Percentiles rank a stretch among this genome's conserved stretches.
Evolutionary conservation across 2,888 invertebrate genomes (phyloP).

Genomic region (Ernsta delagoae): DNA sequence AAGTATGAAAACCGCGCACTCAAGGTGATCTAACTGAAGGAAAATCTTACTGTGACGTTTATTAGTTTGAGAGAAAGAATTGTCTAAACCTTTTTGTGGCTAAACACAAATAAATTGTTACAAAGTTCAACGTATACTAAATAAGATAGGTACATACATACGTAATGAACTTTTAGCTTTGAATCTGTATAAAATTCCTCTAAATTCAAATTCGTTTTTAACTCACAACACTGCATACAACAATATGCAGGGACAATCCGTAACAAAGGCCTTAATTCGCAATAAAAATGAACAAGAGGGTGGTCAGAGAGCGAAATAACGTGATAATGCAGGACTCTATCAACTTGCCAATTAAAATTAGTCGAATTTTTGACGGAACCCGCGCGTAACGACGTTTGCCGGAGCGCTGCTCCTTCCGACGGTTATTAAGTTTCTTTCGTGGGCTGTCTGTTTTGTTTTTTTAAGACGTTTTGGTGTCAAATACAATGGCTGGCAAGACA

Average conservation of each 20-base stretch:
- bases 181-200: not conserved
- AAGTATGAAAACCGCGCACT: no score
- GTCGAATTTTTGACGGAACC: constrained; percentile 66
- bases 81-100: no score
- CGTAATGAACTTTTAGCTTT: not conserved
- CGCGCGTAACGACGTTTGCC: constrained; percentile 59
- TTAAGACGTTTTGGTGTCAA: not conserved
- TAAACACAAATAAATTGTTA: no score
- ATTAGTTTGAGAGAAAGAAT: no score
- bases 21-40: no score
- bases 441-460: constrained; percentile 4
- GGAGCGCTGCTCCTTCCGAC: constrained; percentile 49
- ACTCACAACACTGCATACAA: constrained; percentile 5
- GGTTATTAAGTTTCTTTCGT: constrained; percentile 32
- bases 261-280: constrained; percentile 37
- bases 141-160: no score
- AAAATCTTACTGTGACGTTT: no score
- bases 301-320: constrained; percentile 48
- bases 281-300: constrained; percentile 40
- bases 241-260: constrained; percentile 29
- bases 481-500: no score
- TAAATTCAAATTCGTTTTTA: not conserved
- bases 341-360: constrained; percentile 68
- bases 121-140: no score
- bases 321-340: constrained; percentile 53